These are phyloP conservation scores for Salminus brasiliensis DNA, from an alignment of 2,113 vertebrate species.

Conservation along the genomic window DNA sequence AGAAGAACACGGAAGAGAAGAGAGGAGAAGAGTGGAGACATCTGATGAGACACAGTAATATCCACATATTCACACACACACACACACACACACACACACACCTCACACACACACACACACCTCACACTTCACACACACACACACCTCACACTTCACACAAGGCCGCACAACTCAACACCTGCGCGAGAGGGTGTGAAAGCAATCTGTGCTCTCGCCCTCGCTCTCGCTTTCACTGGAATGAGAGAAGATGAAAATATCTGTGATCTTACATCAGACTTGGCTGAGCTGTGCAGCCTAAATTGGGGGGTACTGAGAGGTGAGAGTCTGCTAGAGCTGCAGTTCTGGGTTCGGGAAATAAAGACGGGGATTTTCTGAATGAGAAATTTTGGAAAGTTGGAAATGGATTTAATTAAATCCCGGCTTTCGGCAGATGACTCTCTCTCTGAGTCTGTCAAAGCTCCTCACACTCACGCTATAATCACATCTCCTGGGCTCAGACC, in stretches of 20 bases:
- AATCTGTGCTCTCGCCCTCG: not conserved
- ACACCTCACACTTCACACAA: not conserved
- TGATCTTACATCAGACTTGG: not conserved
- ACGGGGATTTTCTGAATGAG: not conserved
- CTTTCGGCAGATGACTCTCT: not conserved
- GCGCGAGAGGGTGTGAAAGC: not conserved
- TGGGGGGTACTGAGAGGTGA: not conserved
- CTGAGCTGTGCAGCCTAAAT: not conserved
- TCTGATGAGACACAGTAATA: too few species aligned
- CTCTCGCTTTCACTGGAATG: not conserved
- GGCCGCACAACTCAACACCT: slow-evolving; percentile 5
- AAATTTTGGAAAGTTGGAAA: not conserved
- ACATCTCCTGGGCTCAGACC: too few species aligned
- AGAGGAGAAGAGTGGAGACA: too few species aligned
- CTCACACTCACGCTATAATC: not conserved
- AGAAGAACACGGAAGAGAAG: not conserved
- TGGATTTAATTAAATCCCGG: slow-evolving; percentile 6
- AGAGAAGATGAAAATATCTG: not conserved
- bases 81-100: slow-evolving; percentile 4
- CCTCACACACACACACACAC: slow-evolving; percentile 15
- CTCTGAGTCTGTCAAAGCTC: not conserved
- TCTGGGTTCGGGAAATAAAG: not conserved
- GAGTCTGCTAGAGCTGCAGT: not conserved
- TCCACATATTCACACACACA: slow-evolving; percentile 5
- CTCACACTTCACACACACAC: too few species aligned